Base-by-base conservation (phyloP, 2,797 vertebrate species). In the Halcyon leucocephala region DNA sequence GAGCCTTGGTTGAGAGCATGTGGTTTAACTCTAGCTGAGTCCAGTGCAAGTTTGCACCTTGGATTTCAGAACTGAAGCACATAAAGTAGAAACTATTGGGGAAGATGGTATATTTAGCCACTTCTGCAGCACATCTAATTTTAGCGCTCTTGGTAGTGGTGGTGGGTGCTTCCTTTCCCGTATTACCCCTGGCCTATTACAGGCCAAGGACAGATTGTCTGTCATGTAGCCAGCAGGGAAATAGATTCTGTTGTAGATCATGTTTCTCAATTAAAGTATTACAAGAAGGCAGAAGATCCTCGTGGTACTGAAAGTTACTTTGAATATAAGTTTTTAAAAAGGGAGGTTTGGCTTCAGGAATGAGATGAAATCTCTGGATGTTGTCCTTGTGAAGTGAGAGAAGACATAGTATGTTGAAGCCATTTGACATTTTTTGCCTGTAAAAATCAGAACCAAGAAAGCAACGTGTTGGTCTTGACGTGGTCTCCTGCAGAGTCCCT, bases 211-310 rank as follows among this genome's bases (percentile, higher is more conserved):
- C 98, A 97, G 96, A 97, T 98, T 98, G 97, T 97, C 97, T 97
- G 97, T 98, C 97, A 97, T 97, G 97, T 98, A 98, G 97, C 97
- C 97, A 98, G 97, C 94, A 90, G 97, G 97, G 98, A 98, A 97
- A 98, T 97, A 97, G 97, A 98, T 97, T 98, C 97, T 96, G 96
- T 87, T 98, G 96, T 97, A 99, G 98, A 98, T 99, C 98, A 98
- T 99, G 98, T 99, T 99, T 99, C 99, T 98, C 91, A 97, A 98
- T 97, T 96, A 98, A 98, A 98, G 98, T 98, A 98, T 98, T 98
- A 98, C 98, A 98, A 98, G 98, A 97, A 97, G 97, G 97, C 97
- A 98, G 97, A 98, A 99, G 97, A 97, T 91, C 98, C 97, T 98
- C 98, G 95, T 98, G 90, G 98, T 98, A 97, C 97, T 98, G 97